Base-by-base conservation (phyloP, 2,113 vertebrate species). In the Ciconia stormi region DNA sequence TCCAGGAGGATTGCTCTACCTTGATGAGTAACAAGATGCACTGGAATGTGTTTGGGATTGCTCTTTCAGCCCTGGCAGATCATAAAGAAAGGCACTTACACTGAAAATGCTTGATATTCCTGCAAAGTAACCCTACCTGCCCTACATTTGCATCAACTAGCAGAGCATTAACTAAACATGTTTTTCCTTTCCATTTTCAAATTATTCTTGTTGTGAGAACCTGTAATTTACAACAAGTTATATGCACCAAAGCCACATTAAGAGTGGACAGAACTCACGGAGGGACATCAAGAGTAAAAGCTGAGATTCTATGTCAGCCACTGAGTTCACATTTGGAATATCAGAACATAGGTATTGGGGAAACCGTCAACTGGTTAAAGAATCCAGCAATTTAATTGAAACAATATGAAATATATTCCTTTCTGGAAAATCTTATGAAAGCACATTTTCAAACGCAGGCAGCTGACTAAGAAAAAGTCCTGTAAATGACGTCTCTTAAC, bases 11-110 rank as follows among this genome's bases (percentile, higher is more conserved):
- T 72, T 91, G 34, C 73, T 94, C 29, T 95, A 58, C 32, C 27
- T 94, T 89, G 93, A 93, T 95, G 85, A 96, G 80, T 76, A 93
- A 63, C 20, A 92, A 83, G 93, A 96, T 95, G 94, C 71, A 59
- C 82, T 95, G 90, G 86, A 94, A 87, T 85, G 25, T 72, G 11
- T 85, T 91, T 91, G 5, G 58, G 40, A 81, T 89, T 95, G 82
- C 70, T 87, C 47, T 93, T 92, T 80, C 69, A 86, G 42, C 66
- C 53, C 56, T 95, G 96, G 85, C 78, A 92, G 56, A 87, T 69
- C 21, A 52, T 87, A 81, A 87, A 88, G 70, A 86, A 95, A 97
- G 80, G 71, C 4, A 46, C 70, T 97, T 93, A 66, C 21, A 20
- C 40, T 82, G 47, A 67, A 93, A 79, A 65, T 87, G 61, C 42